Percentiles rank a stretch among this genome's conserved stretches.
Conservation (phyloP, 2,888 invertebrate genomes). For the Coelopa pilipes region DNA sequence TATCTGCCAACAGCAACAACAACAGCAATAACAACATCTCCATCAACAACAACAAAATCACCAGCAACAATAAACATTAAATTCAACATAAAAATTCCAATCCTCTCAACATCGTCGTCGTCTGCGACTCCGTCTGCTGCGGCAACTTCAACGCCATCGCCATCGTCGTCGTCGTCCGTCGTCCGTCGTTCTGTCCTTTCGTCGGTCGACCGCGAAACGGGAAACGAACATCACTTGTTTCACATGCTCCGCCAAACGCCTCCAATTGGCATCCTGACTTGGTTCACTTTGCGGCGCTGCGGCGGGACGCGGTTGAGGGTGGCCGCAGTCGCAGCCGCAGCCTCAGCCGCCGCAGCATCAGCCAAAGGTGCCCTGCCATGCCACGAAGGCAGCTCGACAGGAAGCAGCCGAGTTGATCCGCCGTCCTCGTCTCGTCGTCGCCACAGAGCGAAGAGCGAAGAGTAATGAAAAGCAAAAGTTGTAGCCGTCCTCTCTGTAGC, state of each 20-base stretch:
- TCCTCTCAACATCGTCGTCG: slow-evolving; percentile 11
- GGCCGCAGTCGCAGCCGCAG: background rate
- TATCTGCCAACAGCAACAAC: background rate
- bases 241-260: slow-evolving; percentile 31
- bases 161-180: slow-evolving; percentile 3
- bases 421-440: slow-evolving; percentile 3
- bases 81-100: slow-evolving; percentile 25
- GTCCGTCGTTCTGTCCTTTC: slow-evolving; percentile 20
- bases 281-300: slow-evolving; percentile 23
- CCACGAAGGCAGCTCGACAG: background rate
- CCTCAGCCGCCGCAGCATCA: background rate
- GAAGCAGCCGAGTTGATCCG: background rate
- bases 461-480: slow-evolving; percentile 23
- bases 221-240: slow-evolving; percentile 35
- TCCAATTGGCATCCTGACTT: slow-evolving; percentile 36
- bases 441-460: background rate
- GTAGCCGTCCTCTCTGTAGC: slow-evolving; percentile 2
- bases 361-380: background rate
- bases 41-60: too few relatives aligned
- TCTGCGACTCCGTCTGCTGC: background rate
- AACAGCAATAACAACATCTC: background rate
- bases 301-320: background rate
- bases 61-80: slow-evolving; percentile 13
- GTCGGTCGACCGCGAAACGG: slow-evolving; percentile 11
- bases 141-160: background rate